Evolutionary conservation across 2,113 vertebrate genomes (phyloP), one percentile per base, ranked within the genome.

Genomic region (Gambusia holbrooki): DNA sequence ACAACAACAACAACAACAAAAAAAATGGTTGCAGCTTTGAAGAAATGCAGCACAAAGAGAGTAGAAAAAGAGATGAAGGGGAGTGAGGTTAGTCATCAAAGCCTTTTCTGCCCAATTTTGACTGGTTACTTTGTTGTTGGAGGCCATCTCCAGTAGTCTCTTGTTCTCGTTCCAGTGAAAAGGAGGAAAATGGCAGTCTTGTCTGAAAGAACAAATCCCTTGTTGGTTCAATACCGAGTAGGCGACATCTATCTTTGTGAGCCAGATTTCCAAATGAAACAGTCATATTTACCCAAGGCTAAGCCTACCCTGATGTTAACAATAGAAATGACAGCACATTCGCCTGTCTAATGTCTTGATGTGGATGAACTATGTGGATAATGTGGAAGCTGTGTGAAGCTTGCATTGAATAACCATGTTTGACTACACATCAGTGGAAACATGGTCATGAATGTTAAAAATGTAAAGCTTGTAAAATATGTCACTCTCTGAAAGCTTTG

Each of bases 41-140:
- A 79, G 63, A 51, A 45, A 22, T 61, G 29, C 25, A 14, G 68
- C 64, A 79, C 80, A 85, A 65, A 48, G 66, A 77, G 68, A 84
- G 66, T 80, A 33, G 67, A 73, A 76, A 58, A 65, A 69, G 29
- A 69, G 70, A 83, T 62, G 72, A 69, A 69, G 77, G 32, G 45
- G 72, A 79, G 58, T 3, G 15, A 75, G 79, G 80, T 86, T 75
- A 81, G 77, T 88, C 77, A 80, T 86, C 75, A 83, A 77, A 78
- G 60, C 35, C 33, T n/a, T 17, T 61, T 69, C 54, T 71, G 74
- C 15, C 74, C 76, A 54, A 51, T 32, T 69, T 32, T 51, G 75
- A 81, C 42, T 62, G 19, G 66, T 75, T 69, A n/a, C 82, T 82
- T 84, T 79, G 65, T 40, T 51, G 62, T 71, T 33, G 69, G 22